Conservation (phyloP, 2,797 vertebrate genomes). For the Hypotaenidia okinawae region DNA sequence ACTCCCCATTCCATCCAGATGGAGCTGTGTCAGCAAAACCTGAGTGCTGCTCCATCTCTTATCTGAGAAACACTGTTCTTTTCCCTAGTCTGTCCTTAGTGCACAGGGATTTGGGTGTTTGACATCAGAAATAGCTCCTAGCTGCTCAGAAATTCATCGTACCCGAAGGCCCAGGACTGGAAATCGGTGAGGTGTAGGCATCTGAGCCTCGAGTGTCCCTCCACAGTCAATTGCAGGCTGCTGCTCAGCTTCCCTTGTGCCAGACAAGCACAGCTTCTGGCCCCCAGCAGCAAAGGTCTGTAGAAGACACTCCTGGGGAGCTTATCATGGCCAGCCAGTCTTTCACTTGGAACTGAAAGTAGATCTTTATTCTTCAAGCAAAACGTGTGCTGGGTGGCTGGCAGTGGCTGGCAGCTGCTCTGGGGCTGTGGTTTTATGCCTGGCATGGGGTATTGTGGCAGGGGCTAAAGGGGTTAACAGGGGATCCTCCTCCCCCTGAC, state of each 20-base stretch:
- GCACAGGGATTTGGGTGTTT: background rate
- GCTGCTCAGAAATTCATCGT: background rate
- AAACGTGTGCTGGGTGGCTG: background rate
- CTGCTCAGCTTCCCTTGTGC: background rate
- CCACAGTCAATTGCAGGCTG: background rate
- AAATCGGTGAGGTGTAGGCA: background rate
- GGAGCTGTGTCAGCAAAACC: background rate
- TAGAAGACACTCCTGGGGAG: background rate
- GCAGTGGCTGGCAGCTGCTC: background rate
- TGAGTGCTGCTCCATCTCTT: background rate
- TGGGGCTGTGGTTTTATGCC: accelerated
- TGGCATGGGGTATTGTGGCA: too few relatives aligned
- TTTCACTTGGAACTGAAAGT: background rate
- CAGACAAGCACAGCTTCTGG: background rate
- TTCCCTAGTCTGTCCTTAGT: background rate
- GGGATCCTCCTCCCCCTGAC: background rate
- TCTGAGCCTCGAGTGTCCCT: background rate
- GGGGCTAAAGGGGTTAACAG: background rate
- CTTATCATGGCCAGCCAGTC: background rate
- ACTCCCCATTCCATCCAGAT: accelerated
- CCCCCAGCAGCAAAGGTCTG: accelerated
- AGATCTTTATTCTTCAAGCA: background rate
- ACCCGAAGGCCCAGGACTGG: background rate
- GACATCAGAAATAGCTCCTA: background rate
- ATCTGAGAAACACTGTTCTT: background rate